A percentile compares a stretch with the other conserved stretches of the same genome.
Conservation (phyloP, 2,797 vertebrate species). For the Kryptolebias ocellatus region DNA sequence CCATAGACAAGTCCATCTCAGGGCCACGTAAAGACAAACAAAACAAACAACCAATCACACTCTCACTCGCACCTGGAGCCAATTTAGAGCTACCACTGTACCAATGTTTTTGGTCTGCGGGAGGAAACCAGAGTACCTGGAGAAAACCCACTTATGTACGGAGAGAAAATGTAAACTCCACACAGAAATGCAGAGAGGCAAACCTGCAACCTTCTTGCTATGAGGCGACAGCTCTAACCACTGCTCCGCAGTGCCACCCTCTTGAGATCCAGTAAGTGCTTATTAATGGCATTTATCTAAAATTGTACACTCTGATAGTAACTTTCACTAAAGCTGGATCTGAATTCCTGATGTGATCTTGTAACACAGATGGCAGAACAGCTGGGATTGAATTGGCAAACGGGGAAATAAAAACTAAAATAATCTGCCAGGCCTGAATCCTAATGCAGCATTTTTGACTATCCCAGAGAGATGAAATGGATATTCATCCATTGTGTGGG, state of each 20-base stretch:
- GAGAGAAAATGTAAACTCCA: too few relatives aligned
- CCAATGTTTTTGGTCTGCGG: too few relatives aligned
- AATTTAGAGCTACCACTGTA: too few relatives aligned
- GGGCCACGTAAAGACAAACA: too few relatives aligned
- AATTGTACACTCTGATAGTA: slow-evolving; percentile 3
- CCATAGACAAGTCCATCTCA: too few relatives aligned
- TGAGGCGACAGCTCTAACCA: too few relatives aligned
- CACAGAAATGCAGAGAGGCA: too few relatives aligned
- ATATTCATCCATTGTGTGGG: slow-evolving; percentile 7
- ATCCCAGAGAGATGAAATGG: slow-evolving; percentile 19
- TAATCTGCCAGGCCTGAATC: slow-evolving; percentile 14
- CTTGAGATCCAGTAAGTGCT: slow-evolving; percentile 1
- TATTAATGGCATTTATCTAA: slow-evolving; percentile 21
- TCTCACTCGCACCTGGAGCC: too few relatives aligned
- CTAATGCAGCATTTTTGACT: slow-evolving; percentile 21
- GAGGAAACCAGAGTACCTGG: too few relatives aligned
- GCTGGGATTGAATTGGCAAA: slow-evolving; percentile 41
- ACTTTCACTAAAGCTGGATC: slow-evolving; percentile 8
- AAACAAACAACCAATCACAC: too few relatives aligned
- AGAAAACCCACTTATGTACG: too few relatives aligned
- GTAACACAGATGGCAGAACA: slow-evolving; percentile 45
- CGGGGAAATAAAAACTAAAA: slow-evolving; percentile 7
- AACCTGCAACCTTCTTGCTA: too few relatives aligned
- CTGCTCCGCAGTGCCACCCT: background rate
- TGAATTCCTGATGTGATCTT: slow-evolving; percentile 13